A percentile compares a stretch with the other conserved stretches of the same genome.
phyloP scores from a whole-genome alignment of 2,888 invertebrate species.

The Macrophya alboannulata region DNA sequence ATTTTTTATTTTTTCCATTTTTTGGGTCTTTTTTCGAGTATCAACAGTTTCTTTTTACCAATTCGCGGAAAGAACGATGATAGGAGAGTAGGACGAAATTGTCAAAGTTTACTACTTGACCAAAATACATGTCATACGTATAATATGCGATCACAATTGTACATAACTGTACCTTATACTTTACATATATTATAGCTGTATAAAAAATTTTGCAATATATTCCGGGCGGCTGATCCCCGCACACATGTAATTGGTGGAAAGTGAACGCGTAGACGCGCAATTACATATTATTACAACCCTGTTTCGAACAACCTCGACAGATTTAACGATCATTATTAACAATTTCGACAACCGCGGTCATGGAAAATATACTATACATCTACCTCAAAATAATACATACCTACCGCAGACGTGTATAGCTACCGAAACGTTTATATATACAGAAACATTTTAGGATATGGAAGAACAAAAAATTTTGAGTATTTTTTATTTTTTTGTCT shows the following conservation, averaged over 20 bases:
- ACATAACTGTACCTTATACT: too few species aligned
- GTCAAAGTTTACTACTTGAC: not conserved
- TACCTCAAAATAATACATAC: not conserved
- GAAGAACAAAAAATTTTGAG: too few species aligned
- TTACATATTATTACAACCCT: conserved; percentile 31
- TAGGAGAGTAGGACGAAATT: not conserved
- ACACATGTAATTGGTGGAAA: conserved; percentile 15
- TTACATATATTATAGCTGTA: not conserved
- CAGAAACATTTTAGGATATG: too few species aligned
- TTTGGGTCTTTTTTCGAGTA: not conserved
- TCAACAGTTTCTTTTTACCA: not conserved
- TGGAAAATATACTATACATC: not conserved
- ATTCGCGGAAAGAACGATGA: not conserved
- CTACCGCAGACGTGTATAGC: too few species aligned
- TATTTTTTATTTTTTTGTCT: too few species aligned
- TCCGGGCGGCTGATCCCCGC: not conserved
- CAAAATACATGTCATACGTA: too few species aligned
- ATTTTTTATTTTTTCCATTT: not conserved
- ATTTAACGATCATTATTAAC: too few species aligned
- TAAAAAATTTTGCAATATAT: conserved; percentile 3
- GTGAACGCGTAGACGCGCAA: conserved; percentile 25
- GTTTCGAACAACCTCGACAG: too few species aligned
- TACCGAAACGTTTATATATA: not conserved
- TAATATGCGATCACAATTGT: not conserved
- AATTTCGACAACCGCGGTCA: conserved; percentile 35